Evolutionary conservation across 2,113 vertebrate species (phyloP), one percentile per base, ranked within the genome.

Genomic region (Felis chaus): DNA sequence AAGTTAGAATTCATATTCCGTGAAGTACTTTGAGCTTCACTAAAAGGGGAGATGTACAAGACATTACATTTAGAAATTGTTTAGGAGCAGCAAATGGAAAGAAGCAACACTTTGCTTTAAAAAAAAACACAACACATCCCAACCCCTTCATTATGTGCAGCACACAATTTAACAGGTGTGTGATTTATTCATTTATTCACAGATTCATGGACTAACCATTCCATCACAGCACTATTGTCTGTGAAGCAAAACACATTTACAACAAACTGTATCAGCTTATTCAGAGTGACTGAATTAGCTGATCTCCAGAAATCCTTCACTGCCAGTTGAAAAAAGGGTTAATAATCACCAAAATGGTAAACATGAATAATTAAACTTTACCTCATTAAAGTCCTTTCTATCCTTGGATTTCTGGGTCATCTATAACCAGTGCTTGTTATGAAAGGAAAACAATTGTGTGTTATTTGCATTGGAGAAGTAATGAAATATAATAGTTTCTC

Each of bases 141-240:
- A 97, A 89, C 84, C 91, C 69, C 21, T 95, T 95, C 66, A 94
- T 97, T 97, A 92, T 87, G 39, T 85, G 80, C 81, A 73, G 81
- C 84, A 89, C 84, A 93, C 81, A 85, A 79, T 97, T 97, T 97
- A 98, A 97, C 97, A 97, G 97, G 97, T 98, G 97, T 97, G 96
- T 96, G 94, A 95, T 95, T 96, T 98, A 97, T 95, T 97, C 93
- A 97, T 97, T 97, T 97, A 97, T 97, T 97, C 94, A 68, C 73
- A 97, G 92, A 90, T 79, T 95, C 90, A 53, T 76, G 89, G 80
- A 92, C 92, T 92, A 95, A 97, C 87, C 90, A 68, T 94, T 96
- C 95, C 80, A 97, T 97, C 92, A 97, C 45, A 50, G 84, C 71
- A 57, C 95, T 96, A 94, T 97, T 97, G 97, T 98, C 83, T 96